Base-by-base conservation (phyloP, 2,888 invertebrate genomes). In the Saturnia japonica region DNA sequence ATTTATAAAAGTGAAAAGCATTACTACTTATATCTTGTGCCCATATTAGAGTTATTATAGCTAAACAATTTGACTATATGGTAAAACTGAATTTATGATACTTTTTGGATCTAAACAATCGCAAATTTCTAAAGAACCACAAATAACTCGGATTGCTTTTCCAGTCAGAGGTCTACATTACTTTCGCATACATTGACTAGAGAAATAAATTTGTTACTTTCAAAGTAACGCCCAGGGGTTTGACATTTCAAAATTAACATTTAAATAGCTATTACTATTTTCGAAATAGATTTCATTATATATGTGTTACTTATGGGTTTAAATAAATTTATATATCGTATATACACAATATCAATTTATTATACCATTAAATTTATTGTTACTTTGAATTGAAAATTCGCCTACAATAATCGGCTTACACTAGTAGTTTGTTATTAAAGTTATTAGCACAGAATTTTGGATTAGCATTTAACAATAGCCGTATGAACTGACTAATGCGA, bases 251-350 rank as follows among this genome's bases (percentile, higher is more conserved):
- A 78, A 75, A 78, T 78, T 78, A 78, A 78, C 76, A 74, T 75
- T 74, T 76, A 71, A 77, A 77, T 75, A 74, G 71, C 71, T 72
- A 76, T 74, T 76, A 78, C 73, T 75, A 74, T 75, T 75, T 76
- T 75, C 78, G 77, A 77, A 77, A 72, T 74, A 73, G 73, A 71
- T 74, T 73, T 75, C 70, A 43, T 70, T 72, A 74, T 78, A 76
- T 73, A 76, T 72, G 57, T 14, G 25, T 57, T 57, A 57, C 25
- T 57, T 57, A 25, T 57, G 25, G 57, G 0, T 25, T 57, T 57
- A 25, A 57, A 57, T 57, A 57, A 25, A 57, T 57, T 12, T 57
- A 25, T 25, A 25, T 25, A 19, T 54, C n/a, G n/a, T n/a, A n/a
- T n/a, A 51, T 51, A 25, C 57, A 57, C 11, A 12, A 57, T 57